These are phyloP conservation scores for Cataglyphis altisquamis DNA, from an alignment of 2,888 invertebrate genomes.

Conservation along the genomic window DNA sequence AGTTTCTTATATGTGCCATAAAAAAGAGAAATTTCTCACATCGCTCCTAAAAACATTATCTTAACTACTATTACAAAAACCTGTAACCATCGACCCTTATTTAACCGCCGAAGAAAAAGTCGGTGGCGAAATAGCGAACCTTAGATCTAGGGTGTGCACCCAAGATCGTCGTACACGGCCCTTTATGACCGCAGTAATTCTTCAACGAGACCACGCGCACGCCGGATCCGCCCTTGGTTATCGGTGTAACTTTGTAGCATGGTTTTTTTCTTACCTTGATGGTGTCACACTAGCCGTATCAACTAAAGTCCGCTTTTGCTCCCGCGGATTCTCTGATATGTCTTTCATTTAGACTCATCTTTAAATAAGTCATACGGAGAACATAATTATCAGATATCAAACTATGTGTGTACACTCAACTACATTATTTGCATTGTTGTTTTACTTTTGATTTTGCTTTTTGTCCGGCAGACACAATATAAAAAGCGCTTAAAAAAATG, in stretches of 20 bases:
- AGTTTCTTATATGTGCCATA: background rate
- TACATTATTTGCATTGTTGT: background rate
- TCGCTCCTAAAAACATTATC: background rate
- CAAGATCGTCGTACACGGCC: conserved; percentile 18
- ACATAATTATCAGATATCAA: background rate
- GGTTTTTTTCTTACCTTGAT: conserved; percentile 20
- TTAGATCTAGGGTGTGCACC: conserved; percentile 54
- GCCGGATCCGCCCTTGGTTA: conserved; percentile 4
- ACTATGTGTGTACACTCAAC: background rate
- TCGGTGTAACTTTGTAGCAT: conserved; percentile 34
- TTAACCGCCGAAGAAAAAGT: conserved; percentile 20
- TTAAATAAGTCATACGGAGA: background rate
- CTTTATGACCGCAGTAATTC: conserved; percentile 65
- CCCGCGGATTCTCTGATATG: background rate
- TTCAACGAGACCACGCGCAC: conserved; percentile 54
- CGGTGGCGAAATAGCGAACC: conserved; percentile 19
- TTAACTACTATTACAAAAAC: conserved; percentile 6
- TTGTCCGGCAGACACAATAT: background rate
- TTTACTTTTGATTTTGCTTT: background rate
- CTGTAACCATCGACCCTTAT: background rate
- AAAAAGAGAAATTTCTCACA: conserved; percentile 25
- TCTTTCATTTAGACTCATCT: background rate
- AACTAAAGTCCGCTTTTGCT: conserved; percentile 7
- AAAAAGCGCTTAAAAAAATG: background rate
- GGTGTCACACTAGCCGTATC: background rate